These are phyloP conservation scores for Crossaster papposus DNA, from an alignment of 53 echinoderm and acorn worm species.

Conservation along the genomic window DNA sequence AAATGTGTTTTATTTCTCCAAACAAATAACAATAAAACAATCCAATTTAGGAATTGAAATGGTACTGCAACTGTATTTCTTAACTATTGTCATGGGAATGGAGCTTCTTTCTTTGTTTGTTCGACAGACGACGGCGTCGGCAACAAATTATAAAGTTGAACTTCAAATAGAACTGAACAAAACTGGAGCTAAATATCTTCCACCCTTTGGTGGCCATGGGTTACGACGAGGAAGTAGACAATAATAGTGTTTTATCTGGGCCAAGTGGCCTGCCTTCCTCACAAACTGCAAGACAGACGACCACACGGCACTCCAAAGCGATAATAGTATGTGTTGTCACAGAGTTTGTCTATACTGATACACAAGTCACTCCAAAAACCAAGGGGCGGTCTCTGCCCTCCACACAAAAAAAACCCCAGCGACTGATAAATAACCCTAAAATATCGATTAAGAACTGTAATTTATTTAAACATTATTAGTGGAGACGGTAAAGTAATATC, in stretches of 20 bases:
- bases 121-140: constrained; percentile 4
- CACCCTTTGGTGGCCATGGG: constrained; percentile 10
- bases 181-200: constrained; percentile 1
- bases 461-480: constrained; percentile 40
- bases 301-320: constrained; percentile 20
- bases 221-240: constrained; percentile 36
- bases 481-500: not conserved
- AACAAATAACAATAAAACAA: not conserved
- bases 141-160: not conserved
- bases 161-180: not conserved
- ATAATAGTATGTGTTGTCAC: constrained; percentile 41
- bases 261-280: constrained; percentile 33
- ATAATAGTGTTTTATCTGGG: constrained; percentile 53
- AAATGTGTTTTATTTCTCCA: not conserved
- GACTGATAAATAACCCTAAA: constrained; percentile 54
- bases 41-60: not conserved
- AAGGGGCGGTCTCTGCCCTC: constrained; percentile 22
- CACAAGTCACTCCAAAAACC: constrained; percentile 51
- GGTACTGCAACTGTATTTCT: not conserved
- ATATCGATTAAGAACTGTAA: constrained; percentile 44
- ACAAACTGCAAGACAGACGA: constrained; percentile 18
- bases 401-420: constrained; percentile 12
- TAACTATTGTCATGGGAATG: not conserved
- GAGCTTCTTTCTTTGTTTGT: not conserved
- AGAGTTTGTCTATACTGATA: constrained; percentile 37